Evolutionary conservation across 2,888 invertebrate species (phyloP).

Genomic region (Ophioninae sp.): DNA sequence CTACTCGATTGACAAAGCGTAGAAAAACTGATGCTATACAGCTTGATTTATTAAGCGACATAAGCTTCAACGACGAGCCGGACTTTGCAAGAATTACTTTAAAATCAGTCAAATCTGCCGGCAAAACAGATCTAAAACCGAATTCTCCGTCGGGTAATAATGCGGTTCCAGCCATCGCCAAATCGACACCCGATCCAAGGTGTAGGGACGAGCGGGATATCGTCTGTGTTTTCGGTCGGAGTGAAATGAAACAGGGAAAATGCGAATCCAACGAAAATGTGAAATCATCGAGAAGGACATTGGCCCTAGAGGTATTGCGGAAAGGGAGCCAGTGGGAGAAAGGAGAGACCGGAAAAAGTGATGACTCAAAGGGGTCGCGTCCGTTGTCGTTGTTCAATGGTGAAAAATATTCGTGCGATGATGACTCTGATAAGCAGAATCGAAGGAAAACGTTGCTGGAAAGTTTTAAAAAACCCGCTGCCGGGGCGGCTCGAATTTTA

Average conservation of each 20-base stretch:
- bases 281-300: constrained; percentile 39
- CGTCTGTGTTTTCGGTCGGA: neutral
- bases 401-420: constrained; percentile 20
- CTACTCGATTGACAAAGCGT: constrained; percentile 48
- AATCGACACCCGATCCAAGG: neutral
- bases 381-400: neutral
- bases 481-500: neutral
- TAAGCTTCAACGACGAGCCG: constrained; percentile 56
- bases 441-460: constrained; percentile 1
- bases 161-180: constrained; percentile 60
- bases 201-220: neutral
- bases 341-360: constrained; percentile 10
- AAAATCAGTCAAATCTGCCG: constrained; percentile 3
- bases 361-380: neutral
- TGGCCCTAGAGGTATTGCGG: constrained; percentile 55
- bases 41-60: constrained; percentile 37
- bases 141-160: constrained; percentile 59
- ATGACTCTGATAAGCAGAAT: neutral
- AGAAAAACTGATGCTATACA: constrained; percentile 31
- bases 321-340: constrained; percentile 14
- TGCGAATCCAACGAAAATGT: constrained; percentile 31
- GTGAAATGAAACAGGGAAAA: neutral
- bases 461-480: constrained; percentile 42
- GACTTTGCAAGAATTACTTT: constrained; percentile 47
- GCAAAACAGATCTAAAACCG: constrained; percentile 38